These are phyloP conservation scores for Procambarus clarkii DNA, from an alignment of 1,140 invertebrate species.

Conservation along the genomic window DNA sequence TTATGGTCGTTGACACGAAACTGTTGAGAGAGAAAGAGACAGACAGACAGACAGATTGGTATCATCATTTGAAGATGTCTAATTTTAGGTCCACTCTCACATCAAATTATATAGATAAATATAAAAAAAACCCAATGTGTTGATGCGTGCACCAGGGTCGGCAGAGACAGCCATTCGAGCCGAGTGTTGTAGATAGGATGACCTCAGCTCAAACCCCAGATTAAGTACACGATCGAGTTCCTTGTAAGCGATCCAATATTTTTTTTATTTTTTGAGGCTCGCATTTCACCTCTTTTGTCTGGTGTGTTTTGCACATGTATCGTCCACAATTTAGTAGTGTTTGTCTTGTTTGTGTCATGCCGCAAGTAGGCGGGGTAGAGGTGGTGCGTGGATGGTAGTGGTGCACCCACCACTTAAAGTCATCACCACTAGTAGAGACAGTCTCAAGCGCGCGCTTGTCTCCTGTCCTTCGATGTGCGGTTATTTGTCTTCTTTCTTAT, in stretches of 20 bases:
- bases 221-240: slow-evolving; percentile 10
- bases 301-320: not conserved
- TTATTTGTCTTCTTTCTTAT: not conserved
- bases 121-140: not conserved
- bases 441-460: not conserved
- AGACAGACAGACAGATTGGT: too few relatives aligned
- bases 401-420: not conserved
- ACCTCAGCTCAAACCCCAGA: not conserved
- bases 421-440: slow-evolving; percentile 1
- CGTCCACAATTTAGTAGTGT: not conserved
- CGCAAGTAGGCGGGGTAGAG: not conserved
- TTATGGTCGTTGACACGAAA: too few relatives aligned
- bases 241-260: not conserved
- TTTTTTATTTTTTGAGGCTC: not conserved
- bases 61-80: too few relatives aligned
- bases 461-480: not conserved
- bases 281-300: not conserved
- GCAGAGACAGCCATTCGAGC: not conserved
- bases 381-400: not conserved
- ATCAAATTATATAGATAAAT: too few relatives aligned
- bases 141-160: not conserved
- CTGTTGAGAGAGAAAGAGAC: too few relatives aligned
- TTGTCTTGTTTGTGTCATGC: not conserved
- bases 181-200: not conserved
- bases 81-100: too few relatives aligned